phyloP scores from a whole-genome alignment of 1,140 invertebrate genomes.

The Araneus ventricosus region DNA sequence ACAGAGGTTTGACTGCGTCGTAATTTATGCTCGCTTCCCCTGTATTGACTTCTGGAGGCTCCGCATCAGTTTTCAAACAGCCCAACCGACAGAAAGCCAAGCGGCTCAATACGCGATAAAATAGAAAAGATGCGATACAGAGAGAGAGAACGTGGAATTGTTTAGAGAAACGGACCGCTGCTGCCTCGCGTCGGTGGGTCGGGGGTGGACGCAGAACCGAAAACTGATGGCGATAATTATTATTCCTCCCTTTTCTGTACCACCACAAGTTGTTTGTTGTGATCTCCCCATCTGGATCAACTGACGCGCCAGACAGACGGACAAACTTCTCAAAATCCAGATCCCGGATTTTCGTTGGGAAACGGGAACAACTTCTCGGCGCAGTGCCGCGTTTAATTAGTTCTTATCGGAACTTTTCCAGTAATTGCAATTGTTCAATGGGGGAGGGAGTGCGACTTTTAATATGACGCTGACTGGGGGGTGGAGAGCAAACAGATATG shows the following conservation, averaged over 20 bases:
- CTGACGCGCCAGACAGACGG: conserved; percentile 61
- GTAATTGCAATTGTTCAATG: conserved; percentile 74
- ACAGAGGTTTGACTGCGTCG: neutral
- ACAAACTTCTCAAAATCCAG: conserved; percentile 62
- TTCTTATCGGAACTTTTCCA: conserved; percentile 72
- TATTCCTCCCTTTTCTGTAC: conserved; percentile 68
- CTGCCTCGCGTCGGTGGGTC: no score
- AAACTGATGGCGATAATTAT: conserved; percentile 75
- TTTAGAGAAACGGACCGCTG: conserved; percentile 15
- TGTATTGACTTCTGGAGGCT: conserved; percentile 43
- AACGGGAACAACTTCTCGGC: conserved; percentile 60
- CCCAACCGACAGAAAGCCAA: conserved; percentile 20
- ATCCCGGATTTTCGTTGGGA: conserved; percentile 44
- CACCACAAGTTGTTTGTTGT: conserved; percentile 72
- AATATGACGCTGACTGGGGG: conserved; percentile 25
- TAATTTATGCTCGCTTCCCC: conserved; percentile 66
- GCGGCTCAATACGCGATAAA: conserved; percentile 67
- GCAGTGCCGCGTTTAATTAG: conserved; percentile 73
- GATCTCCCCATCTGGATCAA: conserved; percentile 68
- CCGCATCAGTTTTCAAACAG: conserved; percentile 63
- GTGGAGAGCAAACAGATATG: conserved; percentile 12
- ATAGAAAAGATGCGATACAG: conserved; percentile 48
- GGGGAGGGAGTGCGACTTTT: conserved; percentile 52
- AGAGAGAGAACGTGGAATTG: conserved; percentile 63
- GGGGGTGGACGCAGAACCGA: conserved; percentile 41